phyloP scores from a whole-genome alignment of 2,888 invertebrate genomes.

The Drosophila quasianomalipes region DNA sequence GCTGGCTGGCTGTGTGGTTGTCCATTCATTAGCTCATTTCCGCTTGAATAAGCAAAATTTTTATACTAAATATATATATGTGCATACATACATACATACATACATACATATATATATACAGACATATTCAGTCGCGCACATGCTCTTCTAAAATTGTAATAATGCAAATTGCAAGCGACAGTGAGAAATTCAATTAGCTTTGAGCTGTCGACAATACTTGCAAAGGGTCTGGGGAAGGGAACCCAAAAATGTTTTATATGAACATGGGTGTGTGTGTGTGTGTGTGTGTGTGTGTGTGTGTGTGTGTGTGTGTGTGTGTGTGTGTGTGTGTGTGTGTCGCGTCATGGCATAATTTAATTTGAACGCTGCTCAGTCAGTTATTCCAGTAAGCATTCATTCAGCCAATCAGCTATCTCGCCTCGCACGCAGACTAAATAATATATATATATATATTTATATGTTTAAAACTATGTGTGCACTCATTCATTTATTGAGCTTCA shows the following conservation, averaged over 20 bases:
- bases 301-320: slow-evolving; percentile 12
- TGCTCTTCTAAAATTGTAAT: slow-evolving; percentile 74
- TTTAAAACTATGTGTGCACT: slow-evolving; percentile 7
- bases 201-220: slow-evolving; percentile 61
- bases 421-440: slow-evolving; percentile 38
- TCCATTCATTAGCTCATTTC: slow-evolving; percentile 80
- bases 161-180: slow-evolving; percentile 83
- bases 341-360: slow-evolving; percentile 81
- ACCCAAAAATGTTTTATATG: slow-evolving; percentile 31
- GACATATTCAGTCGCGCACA: not conserved
- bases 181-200: slow-evolving; percentile 83
- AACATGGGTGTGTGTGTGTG: slow-evolving; percentile 6
- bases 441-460: not conserved
- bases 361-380: slow-evolving; percentile 76
- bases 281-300: not conserved
- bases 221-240: slow-evolving; percentile 40
- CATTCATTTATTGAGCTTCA: slow-evolving; percentile 15
- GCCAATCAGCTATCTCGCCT: slow-evolving; percentile 59
- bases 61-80: slow-evolving; percentile 66
- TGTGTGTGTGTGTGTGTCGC: slow-evolving; percentile 45
- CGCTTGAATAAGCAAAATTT: slow-evolving; percentile 74
- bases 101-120: not conserved
- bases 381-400: slow-evolving; percentile 56
- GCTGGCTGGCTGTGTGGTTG: slow-evolving; percentile 23
- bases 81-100: slow-evolving; percentile 35